Conservation (phyloP, 2,888 invertebrate genomes). For the Vanessa cardui region DNA sequence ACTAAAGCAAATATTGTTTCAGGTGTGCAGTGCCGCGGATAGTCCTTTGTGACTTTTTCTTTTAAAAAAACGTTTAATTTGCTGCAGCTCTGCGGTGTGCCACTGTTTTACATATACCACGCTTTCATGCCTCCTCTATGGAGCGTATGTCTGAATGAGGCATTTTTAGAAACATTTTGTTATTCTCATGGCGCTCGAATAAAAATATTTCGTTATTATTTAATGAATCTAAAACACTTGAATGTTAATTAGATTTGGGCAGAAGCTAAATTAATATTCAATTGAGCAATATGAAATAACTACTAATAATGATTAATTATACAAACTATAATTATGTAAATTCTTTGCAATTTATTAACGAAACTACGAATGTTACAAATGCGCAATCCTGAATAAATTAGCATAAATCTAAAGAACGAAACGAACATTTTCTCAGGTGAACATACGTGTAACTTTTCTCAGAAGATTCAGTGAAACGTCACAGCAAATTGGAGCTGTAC, state of each 20-base stretch:
- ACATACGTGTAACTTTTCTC: conserved; percentile 1
- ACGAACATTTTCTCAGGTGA: background rate
- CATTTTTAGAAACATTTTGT: conserved; percentile 7
- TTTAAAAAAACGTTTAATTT: conserved; percentile 32
- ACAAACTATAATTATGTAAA: background rate
- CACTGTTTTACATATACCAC: conserved; percentile 31
- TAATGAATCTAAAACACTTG: background rate
- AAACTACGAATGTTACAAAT: background rate
- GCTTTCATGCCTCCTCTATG: conserved; percentile 28
- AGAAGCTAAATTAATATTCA: too few species aligned
- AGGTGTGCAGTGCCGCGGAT: conserved; percentile 33
- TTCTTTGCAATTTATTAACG: background rate
- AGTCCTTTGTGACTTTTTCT: conserved; percentile 28
- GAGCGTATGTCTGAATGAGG: conserved; percentile 10
- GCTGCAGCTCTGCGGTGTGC: conserved; percentile 26
- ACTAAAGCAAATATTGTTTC: conserved; percentile 40
- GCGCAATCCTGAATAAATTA: background rate
- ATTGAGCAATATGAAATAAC: too few species aligned
- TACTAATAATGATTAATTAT: too few species aligned
- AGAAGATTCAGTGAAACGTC: background rate
- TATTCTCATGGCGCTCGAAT: background rate
- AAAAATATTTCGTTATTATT: background rate
- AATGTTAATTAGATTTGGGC: background rate
- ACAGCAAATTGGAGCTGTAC: background rate
- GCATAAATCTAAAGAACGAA: background rate